Percentiles rank a stretch among this genome's conserved stretches.
phyloP scores from a whole-genome alignment of 2,113 vertebrate genomes.

The Camelus dromedarius region DNA sequence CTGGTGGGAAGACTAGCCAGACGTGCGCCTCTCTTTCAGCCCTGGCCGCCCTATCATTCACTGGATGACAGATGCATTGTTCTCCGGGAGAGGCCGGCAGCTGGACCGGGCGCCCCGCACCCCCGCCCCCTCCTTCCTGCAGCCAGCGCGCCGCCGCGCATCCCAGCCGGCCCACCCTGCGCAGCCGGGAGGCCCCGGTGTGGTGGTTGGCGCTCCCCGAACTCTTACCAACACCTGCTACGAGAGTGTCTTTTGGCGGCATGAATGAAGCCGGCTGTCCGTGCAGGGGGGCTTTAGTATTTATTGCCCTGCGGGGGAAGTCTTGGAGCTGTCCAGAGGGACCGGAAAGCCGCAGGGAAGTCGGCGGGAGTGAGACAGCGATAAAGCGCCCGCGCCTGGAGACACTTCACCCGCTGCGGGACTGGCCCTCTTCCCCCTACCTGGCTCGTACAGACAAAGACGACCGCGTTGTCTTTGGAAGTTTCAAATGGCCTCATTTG shows the following conservation, averaged over 20 bases:
- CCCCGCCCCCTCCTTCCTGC: neutral
- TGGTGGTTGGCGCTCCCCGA: neutral
- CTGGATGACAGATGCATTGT: constrained; percentile 51
- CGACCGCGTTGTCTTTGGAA: neutral
- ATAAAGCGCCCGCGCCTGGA: neutral
- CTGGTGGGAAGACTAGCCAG: constrained; percentile 47
- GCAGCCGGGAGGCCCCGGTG: neutral
- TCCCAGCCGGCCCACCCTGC: neutral
- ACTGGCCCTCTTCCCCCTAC: constrained; percentile 44
- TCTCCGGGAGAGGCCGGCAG: neutral
- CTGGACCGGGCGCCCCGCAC: neutral
- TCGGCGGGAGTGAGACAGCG: neutral
- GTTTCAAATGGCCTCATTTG: constrained; percentile 57
- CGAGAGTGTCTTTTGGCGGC: neutral
- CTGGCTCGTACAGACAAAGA: neutral
- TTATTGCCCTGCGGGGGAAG: neutral
- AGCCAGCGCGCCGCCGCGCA: neutral
- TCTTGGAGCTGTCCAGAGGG: neutral
- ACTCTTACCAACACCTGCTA: neutral
- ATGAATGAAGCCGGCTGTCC: neutral
- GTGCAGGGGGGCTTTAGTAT: neutral
- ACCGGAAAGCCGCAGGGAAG: neutral
- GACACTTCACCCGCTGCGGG: neutral
- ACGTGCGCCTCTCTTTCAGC: constrained; percentile 19
- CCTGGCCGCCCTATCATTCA: constrained; percentile 35